phyloP scores from a whole-genome alignment of 2,888 invertebrate genomes.

The Blastobasis lacticolella region DNA sequence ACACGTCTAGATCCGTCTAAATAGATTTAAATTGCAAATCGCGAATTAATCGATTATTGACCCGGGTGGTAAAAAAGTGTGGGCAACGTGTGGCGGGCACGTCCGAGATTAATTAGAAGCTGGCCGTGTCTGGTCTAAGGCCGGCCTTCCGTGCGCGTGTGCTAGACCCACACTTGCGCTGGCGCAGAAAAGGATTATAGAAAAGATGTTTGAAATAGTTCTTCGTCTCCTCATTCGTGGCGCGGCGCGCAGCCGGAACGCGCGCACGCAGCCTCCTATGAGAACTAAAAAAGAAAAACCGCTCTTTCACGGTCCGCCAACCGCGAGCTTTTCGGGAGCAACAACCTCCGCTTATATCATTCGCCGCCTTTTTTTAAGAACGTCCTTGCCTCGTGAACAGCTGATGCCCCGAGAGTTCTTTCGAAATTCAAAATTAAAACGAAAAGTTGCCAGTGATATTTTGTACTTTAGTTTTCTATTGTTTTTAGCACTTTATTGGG shows the following conservation, averaged over 20 bases:
- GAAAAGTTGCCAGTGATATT: not conserved
- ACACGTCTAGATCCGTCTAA: not conserved
- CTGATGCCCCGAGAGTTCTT: slow-evolving; percentile 31
- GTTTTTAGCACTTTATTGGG: too few species aligned
- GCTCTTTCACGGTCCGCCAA: slow-evolving; percentile 55
- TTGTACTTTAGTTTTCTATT: too few species aligned
- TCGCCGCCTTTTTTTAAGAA: slow-evolving; percentile 37
- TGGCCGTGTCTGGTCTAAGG: slow-evolving; percentile 32
- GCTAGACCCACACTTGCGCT: slow-evolving; percentile 39
- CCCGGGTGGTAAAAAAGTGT: not conserved
- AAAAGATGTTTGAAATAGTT: slow-evolving; percentile 71
- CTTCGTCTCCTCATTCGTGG: slow-evolving; percentile 66
- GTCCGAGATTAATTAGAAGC: slow-evolving; percentile 18
- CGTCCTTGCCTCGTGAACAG: slow-evolving; percentile 58
- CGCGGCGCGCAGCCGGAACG: slow-evolving; percentile 54
- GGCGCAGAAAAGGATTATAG: slow-evolving; percentile 64
- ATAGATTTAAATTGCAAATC: not conserved
- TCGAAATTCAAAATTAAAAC: not conserved
- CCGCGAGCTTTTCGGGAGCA: slow-evolving; percentile 41
- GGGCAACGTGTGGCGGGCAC: not conserved
- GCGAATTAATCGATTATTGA: slow-evolving; percentile 1
- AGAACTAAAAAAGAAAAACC: slow-evolving; percentile 31
- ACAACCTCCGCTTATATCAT: slow-evolving; percentile 47
- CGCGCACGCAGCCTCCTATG: slow-evolving; percentile 37
- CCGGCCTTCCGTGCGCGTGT: slow-evolving; percentile 36